phyloP scores from a whole-genome alignment of 2,113 vertebrate genomes.

The Crotalus tigris region DNA sequence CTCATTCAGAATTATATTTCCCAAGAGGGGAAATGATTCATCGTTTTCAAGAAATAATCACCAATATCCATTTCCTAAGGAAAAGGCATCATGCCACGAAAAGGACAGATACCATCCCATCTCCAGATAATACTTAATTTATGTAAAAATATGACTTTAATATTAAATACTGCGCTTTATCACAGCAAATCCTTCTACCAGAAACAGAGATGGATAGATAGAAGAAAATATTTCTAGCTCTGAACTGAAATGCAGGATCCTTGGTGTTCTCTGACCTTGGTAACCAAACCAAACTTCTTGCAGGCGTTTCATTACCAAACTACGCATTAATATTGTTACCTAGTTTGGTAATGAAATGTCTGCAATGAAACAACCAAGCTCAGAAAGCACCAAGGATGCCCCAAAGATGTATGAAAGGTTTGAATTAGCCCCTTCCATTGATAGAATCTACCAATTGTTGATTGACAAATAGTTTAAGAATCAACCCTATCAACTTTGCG shows the following conservation, averaged over 20 bases:
- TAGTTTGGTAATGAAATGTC: neutral
- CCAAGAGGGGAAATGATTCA: neutral
- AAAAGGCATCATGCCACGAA: neutral
- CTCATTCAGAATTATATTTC: neutral
- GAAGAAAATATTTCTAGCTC: neutral
- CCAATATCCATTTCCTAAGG: neutral
- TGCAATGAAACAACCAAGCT: neutral
- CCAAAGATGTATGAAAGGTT: neutral
- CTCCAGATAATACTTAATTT: neutral
- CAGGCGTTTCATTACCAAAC: neutral
- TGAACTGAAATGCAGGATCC: too few relatives aligned
- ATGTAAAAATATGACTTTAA: neutral
- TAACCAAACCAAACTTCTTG: neutral
- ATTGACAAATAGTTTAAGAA: neutral
- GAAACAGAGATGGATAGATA: neutral
- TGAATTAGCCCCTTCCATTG: neutral
- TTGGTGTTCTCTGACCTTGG: neutral
- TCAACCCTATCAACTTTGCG: neutral
- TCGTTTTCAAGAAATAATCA: neutral
- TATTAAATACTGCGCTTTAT: neutral
- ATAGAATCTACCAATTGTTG: accelerated
- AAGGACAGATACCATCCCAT: neutral
- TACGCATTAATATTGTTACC: neutral
- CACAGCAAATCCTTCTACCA: neutral
- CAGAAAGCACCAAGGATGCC: neutral